Evolutionary conservation across 2,797 vertebrate species (phyloP), one percentile per base, ranked within the genome.

Genomic region (Sebastolobus altivelis): DNA sequence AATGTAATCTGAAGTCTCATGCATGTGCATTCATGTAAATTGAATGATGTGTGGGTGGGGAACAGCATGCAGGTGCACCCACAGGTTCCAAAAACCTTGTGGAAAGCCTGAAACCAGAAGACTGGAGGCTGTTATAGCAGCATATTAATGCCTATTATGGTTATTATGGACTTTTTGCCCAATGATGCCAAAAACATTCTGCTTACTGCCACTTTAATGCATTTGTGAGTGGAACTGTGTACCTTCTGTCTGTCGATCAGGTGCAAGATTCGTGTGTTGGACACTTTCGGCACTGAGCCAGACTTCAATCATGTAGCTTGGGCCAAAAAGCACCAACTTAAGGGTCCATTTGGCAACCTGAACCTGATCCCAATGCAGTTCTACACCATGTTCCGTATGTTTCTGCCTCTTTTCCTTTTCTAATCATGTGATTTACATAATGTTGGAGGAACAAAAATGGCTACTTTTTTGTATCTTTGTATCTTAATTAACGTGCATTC

Each of bases 361-460:
- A 31, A 68, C 62, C 18, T 85, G 70, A 74, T 58, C 65, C 87
- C 72, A 37, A 2, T 25, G 54, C 87, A 87, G 79, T 87, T 91
- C 66, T 80, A 85, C 81, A 87, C 83, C 25, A 82, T 87, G 85
- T 88, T 89, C 65, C 70, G 20, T 80, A 74, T 1, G 69, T 69
- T 2, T 59, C 2, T 37, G 1, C 10, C 16, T 38, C 37, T 20
- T 33, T 29, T 27, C 9, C 8, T 20, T 49, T 9, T 4, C 11
- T 25, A 5, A 5, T 16, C 2, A 29, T 37, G 5, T 22, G 3
- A 27, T 33, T 27, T 14, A 70, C 60, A 59, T 11, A 31, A 67
- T 33, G 33, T 25, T 37, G 38, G 66, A 9, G 13, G 16, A 12
- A 65, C 35, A 65, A 13, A 38, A 22, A 31, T 9, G 4, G 0